Evolutionary conservation across 2,888 invertebrate genomes (phyloP).

Genomic region (Apomyelois bistriatella): DNA sequence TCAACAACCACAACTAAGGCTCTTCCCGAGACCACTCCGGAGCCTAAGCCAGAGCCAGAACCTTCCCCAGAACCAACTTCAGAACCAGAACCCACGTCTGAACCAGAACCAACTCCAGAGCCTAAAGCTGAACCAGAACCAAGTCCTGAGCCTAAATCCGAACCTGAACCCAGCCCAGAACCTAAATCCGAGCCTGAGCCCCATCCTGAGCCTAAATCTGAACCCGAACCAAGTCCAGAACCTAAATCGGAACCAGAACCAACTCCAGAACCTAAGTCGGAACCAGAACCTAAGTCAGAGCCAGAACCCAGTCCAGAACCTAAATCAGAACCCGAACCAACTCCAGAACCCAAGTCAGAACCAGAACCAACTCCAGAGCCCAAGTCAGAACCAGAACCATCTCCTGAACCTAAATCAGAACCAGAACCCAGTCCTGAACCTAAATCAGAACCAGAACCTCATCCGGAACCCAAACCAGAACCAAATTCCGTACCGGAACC

Average conservation of each 20-base stretch:
- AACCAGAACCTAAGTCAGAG: constrained; percentile 58
- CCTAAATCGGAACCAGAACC: constrained; percentile 55
- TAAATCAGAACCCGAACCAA: constrained; percentile 53
- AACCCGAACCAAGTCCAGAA: constrained; percentile 47
- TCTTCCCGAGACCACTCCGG: constrained; percentile 51
- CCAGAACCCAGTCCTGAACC: constrained; percentile 62
- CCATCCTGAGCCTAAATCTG: constrained; percentile 48
- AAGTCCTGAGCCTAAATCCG: constrained; percentile 51
- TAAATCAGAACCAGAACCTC: constrained; percentile 54
- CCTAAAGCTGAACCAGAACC: constrained; percentile 60
- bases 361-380: constrained; percentile 50
- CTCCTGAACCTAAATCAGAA: constrained; percentile 61
- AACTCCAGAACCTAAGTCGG: constrained; percentile 48
- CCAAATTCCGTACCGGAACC: constrained; percentile 39
- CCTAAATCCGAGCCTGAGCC: constrained; percentile 64
- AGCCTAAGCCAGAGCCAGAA: constrained; percentile 48
- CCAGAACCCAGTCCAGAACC: constrained; percentile 53
- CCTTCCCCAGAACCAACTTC: constrained; percentile 66
- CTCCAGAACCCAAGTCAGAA: constrained; percentile 57
- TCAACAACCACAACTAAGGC: constrained; percentile 46
- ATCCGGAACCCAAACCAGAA: constrained; percentile 57
- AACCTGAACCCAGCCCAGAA: constrained; percentile 43
- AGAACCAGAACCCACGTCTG: constrained; percentile 68
- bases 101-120: constrained; percentile 56
- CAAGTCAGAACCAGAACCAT: constrained; percentile 64